A percentile compares a stretch with the other conserved stretches of the same genome.
Conservation (phyloP, 2,113 vertebrate species). For the Capra hircus region DNA sequence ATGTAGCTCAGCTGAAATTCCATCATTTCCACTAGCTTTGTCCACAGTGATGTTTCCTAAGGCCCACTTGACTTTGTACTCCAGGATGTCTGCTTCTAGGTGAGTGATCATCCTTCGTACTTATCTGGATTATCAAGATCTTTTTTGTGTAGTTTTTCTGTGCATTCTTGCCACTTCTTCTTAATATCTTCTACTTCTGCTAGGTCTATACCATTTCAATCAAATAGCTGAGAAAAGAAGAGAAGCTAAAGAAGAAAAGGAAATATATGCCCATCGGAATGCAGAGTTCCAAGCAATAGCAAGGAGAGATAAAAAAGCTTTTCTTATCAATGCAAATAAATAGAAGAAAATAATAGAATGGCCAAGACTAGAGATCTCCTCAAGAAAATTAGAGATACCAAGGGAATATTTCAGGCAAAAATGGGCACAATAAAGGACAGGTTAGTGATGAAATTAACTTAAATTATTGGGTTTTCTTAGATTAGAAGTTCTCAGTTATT, state of each 20-base stretch:
- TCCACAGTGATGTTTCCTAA: background rate
- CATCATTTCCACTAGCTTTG: background rate
- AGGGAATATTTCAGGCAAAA: background rate
- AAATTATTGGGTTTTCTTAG: background rate
- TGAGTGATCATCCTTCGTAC: fast-evolving
- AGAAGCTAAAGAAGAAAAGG: background rate
- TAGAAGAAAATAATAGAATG: background rate
- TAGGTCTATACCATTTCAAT: background rate
- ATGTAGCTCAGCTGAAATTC: background rate
- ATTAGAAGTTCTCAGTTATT: background rate
- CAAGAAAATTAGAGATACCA: background rate
- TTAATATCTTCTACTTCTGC: background rate
- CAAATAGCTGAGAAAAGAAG: background rate
- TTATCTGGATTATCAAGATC: background rate
- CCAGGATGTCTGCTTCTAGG: background rate
- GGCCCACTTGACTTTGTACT: background rate
- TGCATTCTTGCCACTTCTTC: background rate
- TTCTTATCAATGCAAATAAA: background rate
- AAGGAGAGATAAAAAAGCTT: background rate
- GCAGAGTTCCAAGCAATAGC: background rate
- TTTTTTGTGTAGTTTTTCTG: background rate
- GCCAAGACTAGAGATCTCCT: background rate
- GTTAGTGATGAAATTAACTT: background rate
- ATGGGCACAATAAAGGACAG: background rate
- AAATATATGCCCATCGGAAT: background rate